Evolutionary conservation across 2,888 invertebrate species (phyloP), one percentile per base, ranked within the genome.

Genomic region (Serripes groenlandicus): DNA sequence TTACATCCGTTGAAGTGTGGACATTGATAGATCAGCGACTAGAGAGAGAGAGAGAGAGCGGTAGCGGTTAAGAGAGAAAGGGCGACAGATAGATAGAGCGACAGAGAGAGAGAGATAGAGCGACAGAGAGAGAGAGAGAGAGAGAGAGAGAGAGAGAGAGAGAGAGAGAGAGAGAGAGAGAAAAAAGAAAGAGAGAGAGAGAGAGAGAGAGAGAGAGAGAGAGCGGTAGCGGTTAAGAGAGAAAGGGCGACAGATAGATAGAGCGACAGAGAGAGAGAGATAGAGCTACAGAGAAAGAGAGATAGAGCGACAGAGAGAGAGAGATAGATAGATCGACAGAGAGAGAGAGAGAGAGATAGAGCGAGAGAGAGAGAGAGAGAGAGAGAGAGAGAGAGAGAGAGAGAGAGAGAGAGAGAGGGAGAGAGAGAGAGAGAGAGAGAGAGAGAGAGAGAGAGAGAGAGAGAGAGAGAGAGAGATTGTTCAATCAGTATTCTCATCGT

Each of bases 141-240:
- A 64, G 64, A 64, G 64, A 64, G 64, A 64, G 64, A 64, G 64
- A 64, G 64, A 64, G 64, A 64, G 64, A 64, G 64, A 64, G 64
- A 64, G 64, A 64, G 64, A 64, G 64, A 64, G 64, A 64, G 64
- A 64, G 28, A 32, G 34, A 64, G 35, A 15, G 35, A 68, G 35
- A 58, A 23, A 42, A 18, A 42, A 18, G 18, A 18, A 42, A 18
- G 42, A 42, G 42, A 42, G 42, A 42, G 42, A 42, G 18, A 18
- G 42, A 42, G 42, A 42, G 42, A 42, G 42, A 42, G 42, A 42
- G 42, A 42, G 42, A 42, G 42, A 18, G 42, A 42, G 42, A 42
- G 42, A 42, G 42, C 9, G 42, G 18, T 9, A 42, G 42, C 9
- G 42, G 18, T 9, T 11, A 18, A 18, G 42, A 18, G 42, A 18